Base-by-base conservation (phyloP, 2,797 vertebrate genomes). In the Lepilemur ruficaudatus region DNA sequence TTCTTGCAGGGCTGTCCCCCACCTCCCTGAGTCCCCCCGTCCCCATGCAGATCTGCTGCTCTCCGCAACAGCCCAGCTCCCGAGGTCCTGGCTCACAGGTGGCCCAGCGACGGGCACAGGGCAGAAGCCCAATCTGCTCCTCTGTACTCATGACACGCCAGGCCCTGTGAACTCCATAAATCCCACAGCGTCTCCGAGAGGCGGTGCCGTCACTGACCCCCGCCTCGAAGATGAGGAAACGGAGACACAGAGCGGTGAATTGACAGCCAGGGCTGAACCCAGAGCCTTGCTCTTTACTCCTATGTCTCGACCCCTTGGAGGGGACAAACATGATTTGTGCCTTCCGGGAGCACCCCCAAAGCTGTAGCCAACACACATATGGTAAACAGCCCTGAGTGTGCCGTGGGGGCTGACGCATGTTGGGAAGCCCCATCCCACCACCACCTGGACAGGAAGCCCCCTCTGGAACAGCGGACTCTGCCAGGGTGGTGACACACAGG, bases 121-220 rank as follows among this genome's bases (percentile, higher is more conserved):
- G 63, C 80, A 70, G 73, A 17, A n/a, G n/a, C n/a, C 50, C 50
- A 18, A 4, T 6, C 75, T 57, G n/a, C 38, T 30, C 70, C 18
- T 65, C 73, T 0, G 17, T 2, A 48, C 35, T 5, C 1, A 12
- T 52, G 20, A 13, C 6, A 22, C 17, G 2, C 59, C 70, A 38
- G 86, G 63, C 38, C 6, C 32, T 3, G 3, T 0, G 10, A 28
- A 5, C 0, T 2, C 23, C 5, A 5, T 5, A 50, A 46, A 43
- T 11, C 32, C 59, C 65, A 28, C 0, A 4, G 13, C 43, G 14
- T 2, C 28, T 8, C 63, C 12, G 5, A 0, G 10, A 5, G 6
- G 17, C 0, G 8, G 8, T 0, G 10, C n/a, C 17, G 14, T 1
- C 1, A 46, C 1, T 9, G 22, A 38, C 1, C 12, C 30, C 20